Percentiles rank a stretch among this genome's conserved stretches.
Conservation (phyloP, 2,888 invertebrate species). For the Agonopterix arenella region DNA sequence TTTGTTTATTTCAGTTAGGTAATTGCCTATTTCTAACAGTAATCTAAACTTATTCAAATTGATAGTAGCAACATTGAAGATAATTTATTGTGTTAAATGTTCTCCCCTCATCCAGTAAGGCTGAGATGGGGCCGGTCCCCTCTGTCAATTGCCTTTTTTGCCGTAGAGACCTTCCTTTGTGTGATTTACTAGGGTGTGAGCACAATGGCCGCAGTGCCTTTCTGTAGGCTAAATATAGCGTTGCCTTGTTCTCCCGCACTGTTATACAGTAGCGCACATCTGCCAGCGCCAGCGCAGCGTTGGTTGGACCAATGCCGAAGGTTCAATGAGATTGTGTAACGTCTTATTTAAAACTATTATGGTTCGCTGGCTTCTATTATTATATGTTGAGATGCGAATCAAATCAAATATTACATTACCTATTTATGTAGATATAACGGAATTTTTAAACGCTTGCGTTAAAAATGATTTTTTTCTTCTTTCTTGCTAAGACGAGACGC, state of each 20-base stretch:
- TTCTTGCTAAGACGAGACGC: no score
- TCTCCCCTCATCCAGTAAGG: slow-evolving; percentile 51
- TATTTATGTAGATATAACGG: no score
- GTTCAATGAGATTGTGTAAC: slow-evolving; percentile 10
- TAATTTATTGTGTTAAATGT: slow-evolving; percentile 41
- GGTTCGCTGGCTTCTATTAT: slow-evolving; percentile 3
- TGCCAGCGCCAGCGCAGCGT: slow-evolving; percentile 27
- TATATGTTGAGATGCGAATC: background rate
- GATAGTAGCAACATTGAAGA: slow-evolving; percentile 39
- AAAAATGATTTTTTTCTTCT: no score
- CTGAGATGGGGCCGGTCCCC: slow-evolving; percentile 62
- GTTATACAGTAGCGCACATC: slow-evolving; percentile 60
- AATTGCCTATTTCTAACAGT: no score
- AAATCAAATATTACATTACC: no score
- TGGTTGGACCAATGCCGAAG: slow-evolving; percentile 13
- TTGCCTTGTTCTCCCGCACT: slow-evolving; percentile 35
- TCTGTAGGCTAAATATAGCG: slow-evolving; percentile 71
- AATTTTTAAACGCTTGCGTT: no score
- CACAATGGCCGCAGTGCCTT: slow-evolving; percentile 69
- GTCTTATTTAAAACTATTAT: slow-evolving; percentile 3
- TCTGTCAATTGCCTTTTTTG: slow-evolving; percentile 64
- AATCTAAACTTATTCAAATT: slow-evolving; percentile 3
- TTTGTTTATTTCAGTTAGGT: no score
- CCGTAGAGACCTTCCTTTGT: slow-evolving; percentile 68
- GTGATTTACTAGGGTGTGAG: slow-evolving; percentile 55